Conservation (phyloP, 2,888 invertebrate genomes). For the Drosophila merina region DNA sequence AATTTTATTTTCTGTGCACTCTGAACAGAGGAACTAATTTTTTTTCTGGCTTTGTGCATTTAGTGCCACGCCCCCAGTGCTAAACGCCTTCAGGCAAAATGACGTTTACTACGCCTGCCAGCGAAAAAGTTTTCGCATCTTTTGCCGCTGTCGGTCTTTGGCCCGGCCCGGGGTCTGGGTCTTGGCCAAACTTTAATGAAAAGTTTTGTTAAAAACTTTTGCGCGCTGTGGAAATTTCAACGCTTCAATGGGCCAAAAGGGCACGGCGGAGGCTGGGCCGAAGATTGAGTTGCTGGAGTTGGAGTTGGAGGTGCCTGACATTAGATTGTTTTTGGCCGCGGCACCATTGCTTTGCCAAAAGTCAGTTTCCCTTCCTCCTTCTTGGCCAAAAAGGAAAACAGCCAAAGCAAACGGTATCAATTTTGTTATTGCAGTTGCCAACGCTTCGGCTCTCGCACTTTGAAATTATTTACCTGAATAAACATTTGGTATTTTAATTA, state of each 20-base stretch:
- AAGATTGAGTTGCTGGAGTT: constrained; percentile 2
- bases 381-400: constrained; percentile 43
- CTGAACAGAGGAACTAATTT: constrained; percentile 4
- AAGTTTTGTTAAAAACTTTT: constrained; percentile 79
- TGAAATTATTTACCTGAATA: constrained; percentile 81
- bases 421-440: constrained; percentile 68
- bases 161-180: constrained; percentile 21
- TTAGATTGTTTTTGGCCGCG: constrained; percentile 69
- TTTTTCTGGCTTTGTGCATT: constrained; percentile 48
- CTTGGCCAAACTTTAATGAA: constrained; percentile 77
- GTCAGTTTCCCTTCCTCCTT: constrained; percentile 50
- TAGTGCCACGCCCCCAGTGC: constrained; percentile 49
- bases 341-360: constrained; percentile 66
- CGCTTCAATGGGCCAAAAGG: constrained; percentile 59
- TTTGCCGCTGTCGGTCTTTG: constrained; percentile 41
- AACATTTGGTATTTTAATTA: constrained; percentile 82
- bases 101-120: constrained; percentile 73
- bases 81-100: constrained; percentile 55
- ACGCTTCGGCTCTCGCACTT: constrained; percentile 58
- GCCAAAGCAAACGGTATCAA: constrained; percentile 59
- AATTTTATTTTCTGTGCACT: constrained; percentile 8
- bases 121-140: constrained; percentile 69
- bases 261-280: not conserved
- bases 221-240: constrained; percentile 70
- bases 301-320: constrained; percentile 52